Evolutionary conservation across 35 echinoderm and acorn worm genomes (phyloP).

Genomic region (Apostichopus parvimensis): DNA sequence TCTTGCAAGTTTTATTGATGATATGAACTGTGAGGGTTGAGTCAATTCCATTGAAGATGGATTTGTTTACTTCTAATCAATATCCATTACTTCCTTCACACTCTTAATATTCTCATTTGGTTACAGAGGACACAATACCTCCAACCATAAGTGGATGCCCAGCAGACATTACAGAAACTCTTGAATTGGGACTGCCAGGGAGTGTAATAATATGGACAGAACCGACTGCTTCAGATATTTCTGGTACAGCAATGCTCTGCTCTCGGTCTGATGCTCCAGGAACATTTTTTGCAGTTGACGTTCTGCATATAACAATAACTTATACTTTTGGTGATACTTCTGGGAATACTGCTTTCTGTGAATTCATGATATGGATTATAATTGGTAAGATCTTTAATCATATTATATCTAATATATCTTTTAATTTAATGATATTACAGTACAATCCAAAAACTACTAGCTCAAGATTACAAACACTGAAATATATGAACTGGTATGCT

Average conservation of each 20-base stretch:
- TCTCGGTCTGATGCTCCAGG: background rate
- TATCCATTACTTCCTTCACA: too few species aligned
- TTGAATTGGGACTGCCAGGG: background rate
- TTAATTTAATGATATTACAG: too few species aligned
- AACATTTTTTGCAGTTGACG: background rate
- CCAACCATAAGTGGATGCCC: conserved; percentile 4
- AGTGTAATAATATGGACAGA: background rate
- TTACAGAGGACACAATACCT: conserved; percentile 29
- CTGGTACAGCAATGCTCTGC: background rate
- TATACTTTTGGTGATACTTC: background rate
- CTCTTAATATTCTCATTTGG: background rate
- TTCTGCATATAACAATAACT: background rate
- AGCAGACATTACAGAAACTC: background rate
- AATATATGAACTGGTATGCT: too few species aligned
- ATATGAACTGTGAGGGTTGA: too few species aligned
- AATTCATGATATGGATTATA: too few species aligned
- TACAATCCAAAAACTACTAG: too few species aligned
- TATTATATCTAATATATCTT: too few species aligned
- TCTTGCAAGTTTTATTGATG: too few species aligned
- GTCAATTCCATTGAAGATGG: too few species aligned
- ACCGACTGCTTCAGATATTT: conserved; percentile 11
- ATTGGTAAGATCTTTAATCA: too few species aligned
- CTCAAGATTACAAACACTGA: too few species aligned
- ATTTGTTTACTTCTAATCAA: too few species aligned
- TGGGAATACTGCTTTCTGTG: background rate